phyloP scores from a whole-genome alignment of 2,113 vertebrate species.

The Alethe diademata region DNA sequence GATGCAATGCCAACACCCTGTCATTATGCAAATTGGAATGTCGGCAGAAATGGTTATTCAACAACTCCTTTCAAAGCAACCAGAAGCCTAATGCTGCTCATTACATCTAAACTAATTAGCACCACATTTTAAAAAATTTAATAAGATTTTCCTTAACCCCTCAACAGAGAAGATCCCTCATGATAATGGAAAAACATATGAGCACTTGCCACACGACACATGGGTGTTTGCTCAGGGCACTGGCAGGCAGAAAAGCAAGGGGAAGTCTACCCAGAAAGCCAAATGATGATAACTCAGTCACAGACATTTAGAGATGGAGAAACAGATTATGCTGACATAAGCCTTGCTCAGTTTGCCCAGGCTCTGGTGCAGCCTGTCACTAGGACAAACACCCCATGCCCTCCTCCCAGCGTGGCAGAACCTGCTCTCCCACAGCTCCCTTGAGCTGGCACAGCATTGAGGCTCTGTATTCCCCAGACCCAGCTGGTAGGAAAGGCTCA shows the following conservation, averaged over 20 bases:
- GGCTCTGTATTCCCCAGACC: neutral
- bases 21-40: conserved; percentile 68
- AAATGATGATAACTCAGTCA: neutral
- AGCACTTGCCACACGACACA: neutral
- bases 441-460: neutral
- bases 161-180: neutral
- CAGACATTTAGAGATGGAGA: neutral
- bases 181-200: accelerated
- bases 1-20: conserved; percentile 56
- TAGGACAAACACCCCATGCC: accelerated
- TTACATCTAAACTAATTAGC: conserved; percentile 60
- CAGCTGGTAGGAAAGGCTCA: neutral
- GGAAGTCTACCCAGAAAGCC: neutral
- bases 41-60: conserved; percentile 31
- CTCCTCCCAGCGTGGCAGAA: accelerated
- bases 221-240: neutral
- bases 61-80: conserved; percentile 26
- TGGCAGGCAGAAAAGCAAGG: neutral
- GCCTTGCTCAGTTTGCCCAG: neutral
- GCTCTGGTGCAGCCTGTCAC: neutral
- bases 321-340: neutral
- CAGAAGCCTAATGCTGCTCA: conserved; percentile 33
- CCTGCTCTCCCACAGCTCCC: accelerated
- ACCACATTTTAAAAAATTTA: conserved; percentile 20
- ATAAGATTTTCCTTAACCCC: conserved; percentile 50